Evolutionary conservation across 1,140 invertebrate species (phyloP), one percentile per base, ranked within the genome.

Genomic region (Diabrotica undecimpunctata): DNA sequence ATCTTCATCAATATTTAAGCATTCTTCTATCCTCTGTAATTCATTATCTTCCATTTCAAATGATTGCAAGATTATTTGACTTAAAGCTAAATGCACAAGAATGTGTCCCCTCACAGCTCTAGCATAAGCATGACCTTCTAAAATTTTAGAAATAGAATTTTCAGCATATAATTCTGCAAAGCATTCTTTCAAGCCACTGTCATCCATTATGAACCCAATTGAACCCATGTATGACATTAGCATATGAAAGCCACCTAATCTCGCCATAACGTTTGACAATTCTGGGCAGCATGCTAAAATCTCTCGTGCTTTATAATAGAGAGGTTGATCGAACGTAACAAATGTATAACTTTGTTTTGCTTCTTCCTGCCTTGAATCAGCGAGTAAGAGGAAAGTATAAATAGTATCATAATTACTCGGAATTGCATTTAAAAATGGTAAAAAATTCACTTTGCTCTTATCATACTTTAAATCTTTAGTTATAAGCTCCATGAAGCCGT

Each of bases 121-220:
- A 9, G 37, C 10, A 65, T 46, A 46, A 8, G 57, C 41, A 60
- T 65, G 56, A 6, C 56, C 63, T 14, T 25, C 7, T 13, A 65
- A 41, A 46, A 61, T 65, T 60, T 65, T 59, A 2, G 5, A 0
- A 5, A 65, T 36, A 10, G 54, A 41, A 14, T 60, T 60, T 52
- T 35, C 67, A 46, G 46, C 65, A 35, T 61, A 61, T 8, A 39
- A 11, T 4, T 9, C 3, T 3, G 8, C 2, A 3, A 77, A 25
- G 4, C 1, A 25, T 25, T 25, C 25, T 25, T 25, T 25, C 1
- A 25, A 4, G 1, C 25, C 25, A 67, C 74, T 79, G 65, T 75
- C 78, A 66, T 75, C 66, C 77, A 80, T 80, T 64, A 79, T 75
- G 67, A 75, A 67, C 54, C 79, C 79, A 60, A 81, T 78, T 58